Percentiles rank a stretch among this genome's conserved stretches.
Conservation (phyloP, 2,797 vertebrate genomes). For the Bradypodion ventrale region DNA sequence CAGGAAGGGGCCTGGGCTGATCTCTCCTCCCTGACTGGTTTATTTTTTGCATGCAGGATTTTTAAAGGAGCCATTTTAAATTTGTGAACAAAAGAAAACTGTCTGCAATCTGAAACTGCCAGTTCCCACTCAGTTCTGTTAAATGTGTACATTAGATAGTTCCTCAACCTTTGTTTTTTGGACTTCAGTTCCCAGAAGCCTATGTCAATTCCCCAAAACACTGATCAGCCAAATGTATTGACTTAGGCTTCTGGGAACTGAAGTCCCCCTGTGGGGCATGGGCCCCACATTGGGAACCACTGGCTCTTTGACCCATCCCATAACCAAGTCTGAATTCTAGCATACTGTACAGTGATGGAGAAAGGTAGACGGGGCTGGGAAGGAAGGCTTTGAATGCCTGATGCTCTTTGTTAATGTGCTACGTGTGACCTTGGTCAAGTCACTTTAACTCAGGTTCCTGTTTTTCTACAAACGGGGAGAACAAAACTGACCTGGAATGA, state of each 20-base stretch:
- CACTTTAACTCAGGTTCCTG: constrained; percentile 42
- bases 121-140: not conserved
- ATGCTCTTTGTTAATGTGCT: not conserved
- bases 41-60: not conserved
- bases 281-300: no score
- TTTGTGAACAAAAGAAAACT: not conserved
- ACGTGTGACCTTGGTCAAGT: constrained; percentile 16
- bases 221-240: no score
- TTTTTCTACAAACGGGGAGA: constrained; percentile 3
- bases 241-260: no score
- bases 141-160: not conserved
- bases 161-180: no score
- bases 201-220: no score
- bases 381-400: not conserved
- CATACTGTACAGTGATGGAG: not conserved
- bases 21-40: not conserved
- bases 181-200: no score
- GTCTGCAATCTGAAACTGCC: not conserved
- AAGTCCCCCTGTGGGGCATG: no score
- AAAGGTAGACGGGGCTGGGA: not conserved
- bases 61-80: not conserved
- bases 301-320: no score
- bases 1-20: not conserved
- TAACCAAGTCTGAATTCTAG: no score
- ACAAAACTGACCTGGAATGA: constrained; percentile 18